Evolutionary conservation across 2,888 invertebrate genomes (phyloP), one percentile per base, ranked within the genome.

Genomic region (Pandemis heparana): DNA sequence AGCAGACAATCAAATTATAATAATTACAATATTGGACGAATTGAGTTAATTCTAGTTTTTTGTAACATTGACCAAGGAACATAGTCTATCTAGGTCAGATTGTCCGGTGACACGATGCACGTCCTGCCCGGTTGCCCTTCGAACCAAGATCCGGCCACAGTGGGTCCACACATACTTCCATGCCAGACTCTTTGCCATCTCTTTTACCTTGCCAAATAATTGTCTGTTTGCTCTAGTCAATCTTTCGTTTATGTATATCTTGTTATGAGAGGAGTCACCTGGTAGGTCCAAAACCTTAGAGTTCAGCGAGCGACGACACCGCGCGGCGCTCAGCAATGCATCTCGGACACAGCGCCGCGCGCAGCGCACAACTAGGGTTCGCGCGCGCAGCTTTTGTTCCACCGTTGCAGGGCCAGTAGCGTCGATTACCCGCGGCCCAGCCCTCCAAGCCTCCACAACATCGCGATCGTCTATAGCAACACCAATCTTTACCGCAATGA

Each of bases 121-220:
- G 10, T 46, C 51, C 3, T 70, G 64, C 9, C 67, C 41, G 14
- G 64, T 62, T 7, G 70, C 68, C 53, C 64, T 70, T 1, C 75
- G 71, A 4, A 70, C 53, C 18, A 70, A 70, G n/a, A 77, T 71
- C 32, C 64, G 60, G 16, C 77, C 74, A 60, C 75, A 75, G 46
- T 68, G 64, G 3, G 71, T 68, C 75, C 75, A 75, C 0, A 74
- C 71, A 32, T 70, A 75, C 18, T 73, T 74, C 53, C 70, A 75
- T 5, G 68, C 43, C 2, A 53, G 56, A 12, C 61, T 60, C 46
- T 62, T 71, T 0, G 74, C 75, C 43, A 63, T 46, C 43, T 73
- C 73, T 18, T 73, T 64, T 4, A 70, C 60, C n/a, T 70, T 68
- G 7, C 73, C 73, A 41, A 71, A 68, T 4, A 74, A 12, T 7